Conservation (phyloP, 1,140 invertebrate genomes). For the Samia ricini region DNA sequence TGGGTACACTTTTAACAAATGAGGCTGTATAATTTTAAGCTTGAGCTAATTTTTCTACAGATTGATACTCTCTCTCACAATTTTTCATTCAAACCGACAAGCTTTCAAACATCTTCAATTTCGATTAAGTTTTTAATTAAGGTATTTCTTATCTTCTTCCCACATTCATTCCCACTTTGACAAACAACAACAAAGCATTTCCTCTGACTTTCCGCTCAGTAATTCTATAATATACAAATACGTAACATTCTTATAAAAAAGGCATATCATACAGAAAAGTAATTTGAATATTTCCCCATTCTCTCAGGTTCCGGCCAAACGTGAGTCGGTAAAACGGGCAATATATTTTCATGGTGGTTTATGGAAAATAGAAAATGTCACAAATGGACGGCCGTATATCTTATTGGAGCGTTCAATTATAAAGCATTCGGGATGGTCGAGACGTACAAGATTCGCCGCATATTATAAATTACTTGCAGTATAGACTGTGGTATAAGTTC, state of each 20-base stretch:
- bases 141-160: too few species aligned
- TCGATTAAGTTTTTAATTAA: too few species aligned
- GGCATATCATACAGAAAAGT: neutral
- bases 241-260: neutral
- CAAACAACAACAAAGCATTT: neutral
- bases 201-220: neutral
- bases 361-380: constrained; percentile 1
- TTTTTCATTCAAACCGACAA: too few species aligned
- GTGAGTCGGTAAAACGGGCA: neutral
- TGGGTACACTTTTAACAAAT: too few species aligned
- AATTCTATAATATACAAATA: neutral
- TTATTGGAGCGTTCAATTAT: constrained; percentile 29
- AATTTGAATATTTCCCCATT: neutral
- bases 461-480: constrained; percentile 28
- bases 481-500: constrained; percentile 13
- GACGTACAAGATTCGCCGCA: constrained; percentile 16
- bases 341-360: neutral
- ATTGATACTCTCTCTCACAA: too few species aligned
- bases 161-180: too few species aligned
- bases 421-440: constrained; percentile 17
- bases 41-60: too few species aligned
- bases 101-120: too few species aligned
- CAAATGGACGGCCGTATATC: constrained; percentile 10
- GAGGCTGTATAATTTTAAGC: too few species aligned
- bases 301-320: neutral